Base-by-base conservation (phyloP, 2,888 invertebrate genomes). In the Latrodectus elegans region DNA sequence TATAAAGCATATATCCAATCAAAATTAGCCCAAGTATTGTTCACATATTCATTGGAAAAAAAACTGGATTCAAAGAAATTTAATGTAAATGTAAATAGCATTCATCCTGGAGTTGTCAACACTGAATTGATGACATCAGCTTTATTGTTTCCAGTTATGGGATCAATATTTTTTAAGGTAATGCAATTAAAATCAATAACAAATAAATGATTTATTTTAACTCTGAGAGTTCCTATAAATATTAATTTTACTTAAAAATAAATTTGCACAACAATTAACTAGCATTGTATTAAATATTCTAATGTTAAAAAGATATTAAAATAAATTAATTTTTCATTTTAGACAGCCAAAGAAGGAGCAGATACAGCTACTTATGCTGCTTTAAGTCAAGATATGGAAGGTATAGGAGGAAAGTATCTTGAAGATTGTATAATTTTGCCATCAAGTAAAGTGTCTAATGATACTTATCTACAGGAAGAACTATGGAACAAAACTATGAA, bases 101-200 rank as follows among this genome's bases (percentile, higher is more conserved):
- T 96, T 4, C 97, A 98, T 93, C 98, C 98, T 0, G 98, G 98
- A 51, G 94, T 97, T 76, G 96, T 97, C 0, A 94, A 95, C 91
- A 97, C 97, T 0, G 96, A 96, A 89, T 92, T 97, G 38, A 97
- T 97, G 91, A 93, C 95, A 89, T 94, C 95, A 72, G 95, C 95
- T 4, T 92, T 94, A 89, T 92, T 95, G 81, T 94, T 94, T 55
- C 75, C 83, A 11, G 51, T 26, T 26, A 49, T 79, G n/a, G 84
- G 71, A 9, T 64, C 88, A 6, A 1, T 84, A 52, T 76, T 84
- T 67, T 88, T 84, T 22, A 83, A 81, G 82, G 85, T 85, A 80
- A 26, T n/a, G 4, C 4, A 1, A 3, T 53, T 52, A 26, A 14
- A 17, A 15, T 15, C 9, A 60, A 9, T 15, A 15, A 15, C n/a